These are phyloP conservation scores for Pseudococcus longispinus DNA, from an alignment of 2,888 invertebrate genomes.

Conservation along the genomic window DNA sequence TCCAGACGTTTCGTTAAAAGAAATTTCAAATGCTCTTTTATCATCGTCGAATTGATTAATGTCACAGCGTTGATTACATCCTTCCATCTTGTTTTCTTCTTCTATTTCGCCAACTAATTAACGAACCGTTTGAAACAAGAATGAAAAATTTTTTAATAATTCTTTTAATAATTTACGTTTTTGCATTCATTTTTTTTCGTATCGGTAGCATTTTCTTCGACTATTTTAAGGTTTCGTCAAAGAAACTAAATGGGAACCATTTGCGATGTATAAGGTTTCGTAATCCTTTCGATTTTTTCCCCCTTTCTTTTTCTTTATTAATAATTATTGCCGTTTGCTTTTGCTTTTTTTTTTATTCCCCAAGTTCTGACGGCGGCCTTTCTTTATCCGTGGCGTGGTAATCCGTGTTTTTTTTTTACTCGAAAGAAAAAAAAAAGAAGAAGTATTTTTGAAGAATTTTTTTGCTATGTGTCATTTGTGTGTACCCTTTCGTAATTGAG, in stretches of 20 bases:
- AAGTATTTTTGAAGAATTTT: conserved; percentile 39
- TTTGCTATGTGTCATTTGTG: conserved; percentile 10
- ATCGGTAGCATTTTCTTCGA: conserved; percentile 30
- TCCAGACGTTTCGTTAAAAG: conserved; percentile 5
- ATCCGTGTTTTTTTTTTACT: conserved; percentile 21
- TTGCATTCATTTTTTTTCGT: neutral
- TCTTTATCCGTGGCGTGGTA: neutral
- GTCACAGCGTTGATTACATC: conserved; percentile 1
- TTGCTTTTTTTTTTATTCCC: neutral
- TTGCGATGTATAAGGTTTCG: conserved; percentile 46
- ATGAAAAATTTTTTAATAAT: conserved; percentile 27
- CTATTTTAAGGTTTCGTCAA: conserved; percentile 51
- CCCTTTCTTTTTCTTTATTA: conserved; percentile 43
- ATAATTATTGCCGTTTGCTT: conserved; percentile 51
- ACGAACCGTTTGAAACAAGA: conserved; percentile 5
- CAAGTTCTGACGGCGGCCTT: neutral
- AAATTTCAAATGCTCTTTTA: conserved; percentile 31
- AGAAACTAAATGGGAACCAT: conserved; percentile 31
- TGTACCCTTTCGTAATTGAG: conserved; percentile 2
- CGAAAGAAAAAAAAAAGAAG: neutral
- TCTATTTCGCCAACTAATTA: neutral
- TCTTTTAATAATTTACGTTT: conserved; percentile 43
- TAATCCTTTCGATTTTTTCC: conserved; percentile 54
- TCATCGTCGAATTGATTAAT: conserved; percentile 28
- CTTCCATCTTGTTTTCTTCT: conserved; percentile 8